These are phyloP conservation scores for Rhyacophila evoluta DNA, from an alignment of 2,888 invertebrate species.

Conservation along the genomic window DNA sequence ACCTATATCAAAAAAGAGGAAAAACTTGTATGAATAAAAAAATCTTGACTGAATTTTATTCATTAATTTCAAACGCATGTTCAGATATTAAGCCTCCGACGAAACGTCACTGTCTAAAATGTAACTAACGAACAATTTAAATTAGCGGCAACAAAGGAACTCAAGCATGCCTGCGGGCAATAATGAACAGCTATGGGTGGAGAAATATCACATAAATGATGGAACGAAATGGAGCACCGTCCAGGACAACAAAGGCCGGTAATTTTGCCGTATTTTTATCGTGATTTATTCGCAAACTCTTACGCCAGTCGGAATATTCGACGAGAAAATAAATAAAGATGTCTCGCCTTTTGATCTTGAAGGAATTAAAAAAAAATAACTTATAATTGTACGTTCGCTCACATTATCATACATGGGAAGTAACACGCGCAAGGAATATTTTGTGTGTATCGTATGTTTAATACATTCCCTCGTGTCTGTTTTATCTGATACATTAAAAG, in stretches of 20 bases:
- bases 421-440: too few species aligned
- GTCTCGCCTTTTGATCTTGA: background rate
- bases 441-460: too few species aligned
- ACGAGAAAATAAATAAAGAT: background rate
- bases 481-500: too few species aligned
- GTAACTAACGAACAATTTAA: constrained; percentile 37
- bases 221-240: constrained; percentile 26
- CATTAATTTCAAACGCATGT: too few species aligned
- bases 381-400: background rate
- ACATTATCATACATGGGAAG: too few species aligned
- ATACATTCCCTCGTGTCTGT: too few species aligned
- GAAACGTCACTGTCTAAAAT: constrained; percentile 6
- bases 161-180: constrained; percentile 35
- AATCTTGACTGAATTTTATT: too few species aligned
- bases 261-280: constrained; percentile 29
- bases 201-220: constrained; percentile 33
- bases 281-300: constrained; percentile 5
- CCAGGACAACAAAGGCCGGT: constrained; percentile 30
- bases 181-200: constrained; percentile 29
- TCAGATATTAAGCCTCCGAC: background rate
- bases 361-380: background rate
- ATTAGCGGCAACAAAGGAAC: constrained; percentile 32
- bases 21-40: too few species aligned
- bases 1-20: too few species aligned
- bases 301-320: background rate